Evolutionary conservation across 2,797 vertebrate genomes (phyloP).

Genomic region (Neosilurus hyrtlii): DNA sequence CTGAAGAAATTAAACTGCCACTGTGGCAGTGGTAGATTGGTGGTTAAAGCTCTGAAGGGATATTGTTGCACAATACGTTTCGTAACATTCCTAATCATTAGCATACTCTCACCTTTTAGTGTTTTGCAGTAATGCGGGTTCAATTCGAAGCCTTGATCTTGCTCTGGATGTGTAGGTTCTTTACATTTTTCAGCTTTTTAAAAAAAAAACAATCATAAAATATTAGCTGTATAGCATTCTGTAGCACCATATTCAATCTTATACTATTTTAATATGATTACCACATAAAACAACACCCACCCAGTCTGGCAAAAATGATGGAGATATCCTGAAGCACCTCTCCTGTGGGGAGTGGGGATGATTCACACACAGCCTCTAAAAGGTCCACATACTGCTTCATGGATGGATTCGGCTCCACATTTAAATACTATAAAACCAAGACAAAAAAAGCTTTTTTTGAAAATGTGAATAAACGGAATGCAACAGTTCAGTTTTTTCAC

Average conservation of each 20-base stretch:
- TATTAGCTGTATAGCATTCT: not conserved
- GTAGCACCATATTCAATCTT: not conserved
- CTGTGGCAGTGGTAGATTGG: no score
- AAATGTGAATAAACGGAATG: not conserved
- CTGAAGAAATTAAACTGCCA: no score
- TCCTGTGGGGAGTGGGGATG: conserved; percentile 62
- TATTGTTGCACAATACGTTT: no score
- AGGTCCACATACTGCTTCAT: conserved; percentile 77
- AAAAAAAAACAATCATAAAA: conserved; percentile 1
- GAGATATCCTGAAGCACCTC: conserved; percentile 76
- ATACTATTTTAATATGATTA: not conserved
- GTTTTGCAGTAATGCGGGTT: conserved; percentile 63
- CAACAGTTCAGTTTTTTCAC: not conserved
- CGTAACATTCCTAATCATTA: no score
- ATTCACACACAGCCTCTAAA: conserved; percentile 71
- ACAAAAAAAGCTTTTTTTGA: not conserved
- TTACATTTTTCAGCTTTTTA: conserved; percentile 71
- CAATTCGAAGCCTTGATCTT: conserved; percentile 53
- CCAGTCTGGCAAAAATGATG: conserved; percentile 72
- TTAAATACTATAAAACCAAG: conserved; percentile 57
- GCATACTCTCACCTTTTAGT: conserved; percentile 69
- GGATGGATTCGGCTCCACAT: conserved; percentile 65
- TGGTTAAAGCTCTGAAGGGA: no score
- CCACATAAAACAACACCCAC: conserved; percentile 57
- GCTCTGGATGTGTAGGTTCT: conserved; percentile 54